Evolutionary conservation across 1,140 invertebrate species (phyloP).

Genomic region (Musca domestica): DNA sequence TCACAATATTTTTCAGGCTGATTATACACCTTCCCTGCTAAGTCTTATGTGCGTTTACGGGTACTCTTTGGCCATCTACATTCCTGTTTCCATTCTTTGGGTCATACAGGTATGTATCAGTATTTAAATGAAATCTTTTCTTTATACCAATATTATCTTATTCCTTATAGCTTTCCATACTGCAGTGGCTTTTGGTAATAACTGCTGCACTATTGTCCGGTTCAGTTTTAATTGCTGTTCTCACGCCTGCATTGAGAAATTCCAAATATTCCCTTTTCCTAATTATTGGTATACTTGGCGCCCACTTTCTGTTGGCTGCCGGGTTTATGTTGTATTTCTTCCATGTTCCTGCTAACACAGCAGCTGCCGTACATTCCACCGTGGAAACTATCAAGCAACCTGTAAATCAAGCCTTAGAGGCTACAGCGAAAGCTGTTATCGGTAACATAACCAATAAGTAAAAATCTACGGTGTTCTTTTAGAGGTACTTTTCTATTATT

Average conservation of each 20-base stretch:
- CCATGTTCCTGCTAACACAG: slow-evolving; percentile 50
- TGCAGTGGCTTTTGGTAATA: slow-evolving; percentile 85
- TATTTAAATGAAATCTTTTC: neutral
- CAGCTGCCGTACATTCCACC: slow-evolving; percentile 15
- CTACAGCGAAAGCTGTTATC: slow-evolving; percentile 17
- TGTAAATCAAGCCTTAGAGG: slow-evolving; percentile 25
- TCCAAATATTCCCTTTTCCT: slow-evolving; percentile 68
- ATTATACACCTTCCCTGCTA: slow-evolving; percentile 66
- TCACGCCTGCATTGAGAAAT: slow-evolving; percentile 73
- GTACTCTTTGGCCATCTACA: slow-evolving; percentile 90
- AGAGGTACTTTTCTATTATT: no score
- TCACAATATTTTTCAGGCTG: slow-evolving; percentile 56
- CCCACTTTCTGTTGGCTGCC: slow-evolving; percentile 77
- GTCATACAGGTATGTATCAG: slow-evolving; percentile 61
- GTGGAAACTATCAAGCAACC: neutral
- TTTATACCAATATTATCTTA: neutral
- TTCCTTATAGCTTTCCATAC: slow-evolving; percentile 64
- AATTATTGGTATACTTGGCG: slow-evolving; percentile 65
- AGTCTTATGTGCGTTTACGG: slow-evolving; percentile 91
- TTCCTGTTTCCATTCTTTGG: slow-evolving; percentile 93
- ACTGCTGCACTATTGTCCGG: slow-evolving; percentile 80
- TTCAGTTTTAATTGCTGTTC: slow-evolving; percentile 76
- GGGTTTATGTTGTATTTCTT: slow-evolving; percentile 83
- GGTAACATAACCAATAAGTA: slow-evolving; percentile 16
- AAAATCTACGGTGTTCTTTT: no score